Conservation (phyloP, 2,797 vertebrate species). For the Crossoptilon crossoptilon region DNA sequence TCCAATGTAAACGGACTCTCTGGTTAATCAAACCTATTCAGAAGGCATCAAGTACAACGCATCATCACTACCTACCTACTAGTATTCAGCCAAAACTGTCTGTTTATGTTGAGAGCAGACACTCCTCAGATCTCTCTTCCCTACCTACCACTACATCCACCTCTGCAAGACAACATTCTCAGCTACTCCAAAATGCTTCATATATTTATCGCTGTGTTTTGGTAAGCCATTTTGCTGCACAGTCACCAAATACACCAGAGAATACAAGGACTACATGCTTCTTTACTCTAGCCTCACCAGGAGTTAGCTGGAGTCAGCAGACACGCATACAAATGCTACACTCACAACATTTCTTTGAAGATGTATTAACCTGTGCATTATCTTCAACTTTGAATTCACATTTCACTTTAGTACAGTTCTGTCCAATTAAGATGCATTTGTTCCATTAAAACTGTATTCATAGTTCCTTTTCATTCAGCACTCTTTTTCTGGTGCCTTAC, state of each 20-base stretch:
- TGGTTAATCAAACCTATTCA: not conserved
- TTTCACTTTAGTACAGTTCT: not conserved
- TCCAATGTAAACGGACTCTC: not conserved
- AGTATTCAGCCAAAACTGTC: not conserved
- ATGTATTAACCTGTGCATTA: not conserved
- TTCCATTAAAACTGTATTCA: not conserved
- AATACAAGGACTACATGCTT: not conserved
- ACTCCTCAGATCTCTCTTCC: not conserved
- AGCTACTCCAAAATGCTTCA: not conserved
- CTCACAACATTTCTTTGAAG: not conserved
- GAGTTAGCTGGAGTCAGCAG: not conserved
- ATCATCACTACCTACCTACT: not conserved
- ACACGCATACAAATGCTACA: not conserved
- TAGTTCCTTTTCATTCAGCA: not conserved
- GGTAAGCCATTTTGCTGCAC: not conserved
- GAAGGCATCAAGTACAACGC: not conserved
- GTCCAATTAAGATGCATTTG: not conserved
- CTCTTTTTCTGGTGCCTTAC: not conserved
- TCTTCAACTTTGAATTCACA: not conserved
- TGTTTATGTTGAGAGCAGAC: not conserved
- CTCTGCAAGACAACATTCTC: not conserved
- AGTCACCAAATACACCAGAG: not conserved
- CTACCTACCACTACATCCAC: not conserved
- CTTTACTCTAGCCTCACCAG: not conserved
- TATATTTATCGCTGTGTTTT: not conserved